phyloP scores from a whole-genome alignment of 2,888 invertebrate genomes.

The Drosophila anceps region DNA sequence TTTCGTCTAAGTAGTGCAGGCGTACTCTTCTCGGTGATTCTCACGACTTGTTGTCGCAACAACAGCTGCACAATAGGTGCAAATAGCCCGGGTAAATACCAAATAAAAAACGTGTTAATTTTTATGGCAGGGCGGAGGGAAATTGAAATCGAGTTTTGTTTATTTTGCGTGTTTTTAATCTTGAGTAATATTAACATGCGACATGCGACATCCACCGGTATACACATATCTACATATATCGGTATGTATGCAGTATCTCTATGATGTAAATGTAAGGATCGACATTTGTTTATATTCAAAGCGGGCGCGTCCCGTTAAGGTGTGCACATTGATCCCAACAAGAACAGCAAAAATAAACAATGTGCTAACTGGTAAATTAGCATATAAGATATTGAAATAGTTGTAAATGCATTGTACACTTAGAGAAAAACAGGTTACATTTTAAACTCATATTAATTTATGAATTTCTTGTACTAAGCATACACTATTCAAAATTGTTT shows the following conservation, averaged over 20 bases:
- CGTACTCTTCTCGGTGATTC: constrained; percentile 21
- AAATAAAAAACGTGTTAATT: constrained; percentile 65
- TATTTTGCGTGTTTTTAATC: constrained; percentile 53
- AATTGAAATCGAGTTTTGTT: constrained; percentile 49
- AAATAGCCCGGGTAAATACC: constrained; percentile 60
- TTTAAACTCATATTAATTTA: neutral
- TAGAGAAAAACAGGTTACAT: neutral
- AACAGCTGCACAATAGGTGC: constrained; percentile 48
- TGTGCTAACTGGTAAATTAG: constrained; percentile 11
- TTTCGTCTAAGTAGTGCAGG: constrained; percentile 16
- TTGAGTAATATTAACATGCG: constrained; percentile 64
- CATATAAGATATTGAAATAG: constrained; percentile 10
- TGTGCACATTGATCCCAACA: constrained; percentile 5
- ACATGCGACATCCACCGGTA: constrained; percentile 54
- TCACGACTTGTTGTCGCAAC: constrained; percentile 7
- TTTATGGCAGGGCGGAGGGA: constrained; percentile 7
- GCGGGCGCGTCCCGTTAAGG: constrained; percentile 22
- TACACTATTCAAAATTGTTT: too few relatives aligned
- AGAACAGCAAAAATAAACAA: constrained; percentile 1
- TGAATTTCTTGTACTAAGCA: neutral
- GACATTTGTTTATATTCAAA: neutral
- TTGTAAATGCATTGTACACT: neutral
- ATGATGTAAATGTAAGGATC: constrained; percentile 36
- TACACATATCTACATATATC: constrained; percentile 3
- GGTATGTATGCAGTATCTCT: neutral